Conservation (phyloP, 2,797 vertebrate species). For the Mus caroli region DNA sequence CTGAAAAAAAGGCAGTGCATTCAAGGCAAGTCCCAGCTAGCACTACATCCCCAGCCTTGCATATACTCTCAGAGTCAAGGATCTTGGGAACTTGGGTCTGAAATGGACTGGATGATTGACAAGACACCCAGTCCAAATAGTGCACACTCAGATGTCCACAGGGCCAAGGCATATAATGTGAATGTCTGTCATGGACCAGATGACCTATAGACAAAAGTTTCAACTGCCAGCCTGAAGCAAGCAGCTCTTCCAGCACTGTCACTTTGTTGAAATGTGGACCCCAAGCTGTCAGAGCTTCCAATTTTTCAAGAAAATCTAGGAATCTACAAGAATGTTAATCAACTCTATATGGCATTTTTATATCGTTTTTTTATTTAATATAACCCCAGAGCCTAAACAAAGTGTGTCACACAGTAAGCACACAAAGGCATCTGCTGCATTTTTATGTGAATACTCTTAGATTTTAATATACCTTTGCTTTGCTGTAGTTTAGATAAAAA, state of each 20-base stretch:
- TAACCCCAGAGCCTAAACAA: not conserved
- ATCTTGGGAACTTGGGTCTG: not conserved
- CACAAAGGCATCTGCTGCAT: not conserved
- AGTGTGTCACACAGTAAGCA: not conserved
- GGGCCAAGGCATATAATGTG: fast-evolving
- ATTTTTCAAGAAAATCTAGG: not conserved
- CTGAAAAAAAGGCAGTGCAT: not conserved
- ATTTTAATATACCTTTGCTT: conserved; percentile 4
- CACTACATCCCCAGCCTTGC: not conserved
- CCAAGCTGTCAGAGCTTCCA: not conserved
- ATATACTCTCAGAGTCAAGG: not conserved
- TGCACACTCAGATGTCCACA: not conserved
- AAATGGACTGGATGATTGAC: not conserved
- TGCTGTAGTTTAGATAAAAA: not conserved
- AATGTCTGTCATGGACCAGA: not conserved
- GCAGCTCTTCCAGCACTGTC: not conserved
- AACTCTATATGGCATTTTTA: not conserved
- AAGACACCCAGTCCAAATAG: not conserved
- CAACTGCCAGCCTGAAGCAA: not conserved
- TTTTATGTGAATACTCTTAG: not conserved
- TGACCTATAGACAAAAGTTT: not conserved
- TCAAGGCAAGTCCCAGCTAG: not conserved
- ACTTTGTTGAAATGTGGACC: not conserved
- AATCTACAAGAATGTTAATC: not conserved
- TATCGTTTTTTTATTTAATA: not conserved